A percentile compares a stretch with the other conserved stretches of the same genome.
phyloP scores from a whole-genome alignment of 2,888 invertebrate genomes.

The Flexamia atlantica region DNA sequence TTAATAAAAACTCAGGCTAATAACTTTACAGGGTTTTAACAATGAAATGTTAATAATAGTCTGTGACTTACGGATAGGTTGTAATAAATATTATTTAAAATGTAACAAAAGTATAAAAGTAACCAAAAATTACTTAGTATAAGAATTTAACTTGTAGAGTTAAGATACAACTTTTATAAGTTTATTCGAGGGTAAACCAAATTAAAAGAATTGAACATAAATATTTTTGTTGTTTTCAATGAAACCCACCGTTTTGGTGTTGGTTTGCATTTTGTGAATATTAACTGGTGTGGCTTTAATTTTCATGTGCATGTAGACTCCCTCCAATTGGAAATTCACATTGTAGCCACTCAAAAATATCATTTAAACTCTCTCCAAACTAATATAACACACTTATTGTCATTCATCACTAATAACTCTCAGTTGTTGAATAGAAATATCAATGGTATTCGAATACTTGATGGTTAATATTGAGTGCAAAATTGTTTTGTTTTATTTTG shows the following conservation, averaged over 20 bases:
- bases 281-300: slow-evolving; percentile 27
- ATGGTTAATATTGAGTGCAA: too few relatives aligned
- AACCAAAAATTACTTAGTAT: slow-evolving; percentile 17
- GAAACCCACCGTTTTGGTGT: slow-evolving; percentile 20
- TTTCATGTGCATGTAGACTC: not conserved
- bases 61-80: not conserved
- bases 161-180: not conserved
- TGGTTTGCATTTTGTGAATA: slow-evolving; percentile 41
- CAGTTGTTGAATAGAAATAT: too few relatives aligned
- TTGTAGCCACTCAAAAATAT: too few relatives aligned
- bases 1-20: slow-evolving; percentile 3
- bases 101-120: slow-evolving; percentile 3
- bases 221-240: not conserved
- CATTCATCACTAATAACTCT: too few relatives aligned
- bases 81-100: not conserved
- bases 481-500: not conserved
- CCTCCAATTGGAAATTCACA: too few relatives aligned
- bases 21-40: slow-evolving; percentile 23
- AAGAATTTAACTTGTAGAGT: not conserved
- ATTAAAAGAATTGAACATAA: not conserved
- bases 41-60: slow-evolving; percentile 7
- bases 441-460: too few relatives aligned
- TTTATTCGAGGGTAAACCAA: not conserved
- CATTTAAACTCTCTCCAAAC: too few relatives aligned
- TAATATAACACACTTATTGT: too few relatives aligned